Conservation (phyloP, 2,113 vertebrate genomes). For the Zootoca vivipara region DNA sequence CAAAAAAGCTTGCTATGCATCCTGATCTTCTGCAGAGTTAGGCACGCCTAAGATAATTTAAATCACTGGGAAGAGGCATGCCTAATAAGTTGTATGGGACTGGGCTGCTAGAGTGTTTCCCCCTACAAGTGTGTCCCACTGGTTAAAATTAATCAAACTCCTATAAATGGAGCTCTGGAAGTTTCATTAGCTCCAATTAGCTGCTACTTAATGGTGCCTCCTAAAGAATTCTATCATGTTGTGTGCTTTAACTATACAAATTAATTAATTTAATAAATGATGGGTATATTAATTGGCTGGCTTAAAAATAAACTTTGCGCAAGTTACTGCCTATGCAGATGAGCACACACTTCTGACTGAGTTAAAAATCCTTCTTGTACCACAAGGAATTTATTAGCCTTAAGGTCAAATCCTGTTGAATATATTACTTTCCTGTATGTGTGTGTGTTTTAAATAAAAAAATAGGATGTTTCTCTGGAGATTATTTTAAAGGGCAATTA, state of each 20-base stretch:
- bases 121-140: background rate
- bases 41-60: background rate
- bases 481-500: background rate
- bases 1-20: background rate
- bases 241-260: conserved; percentile 15
- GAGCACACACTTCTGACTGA: conserved; percentile 4
- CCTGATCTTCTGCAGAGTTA: background rate
- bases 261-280: conserved; percentile 23
- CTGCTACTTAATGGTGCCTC: background rate
- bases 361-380: background rate
- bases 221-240: conserved; percentile 7
- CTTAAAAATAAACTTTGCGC: conserved; percentile 5
- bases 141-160: conserved; percentile 1
- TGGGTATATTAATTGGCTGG: conserved; percentile 9
- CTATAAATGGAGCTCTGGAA: conserved; percentile 7
- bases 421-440: background rate
- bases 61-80: background rate
- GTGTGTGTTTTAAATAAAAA: background rate
- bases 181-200: conserved; percentile 16
- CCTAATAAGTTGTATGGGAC: background rate
- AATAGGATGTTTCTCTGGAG: background rate
- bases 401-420: background rate
- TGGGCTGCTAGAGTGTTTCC: background rate
- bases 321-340: background rate
- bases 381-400: background rate